Conservation (phyloP, 2,888 invertebrate genomes). For the Euzophera pinguis region DNA sequence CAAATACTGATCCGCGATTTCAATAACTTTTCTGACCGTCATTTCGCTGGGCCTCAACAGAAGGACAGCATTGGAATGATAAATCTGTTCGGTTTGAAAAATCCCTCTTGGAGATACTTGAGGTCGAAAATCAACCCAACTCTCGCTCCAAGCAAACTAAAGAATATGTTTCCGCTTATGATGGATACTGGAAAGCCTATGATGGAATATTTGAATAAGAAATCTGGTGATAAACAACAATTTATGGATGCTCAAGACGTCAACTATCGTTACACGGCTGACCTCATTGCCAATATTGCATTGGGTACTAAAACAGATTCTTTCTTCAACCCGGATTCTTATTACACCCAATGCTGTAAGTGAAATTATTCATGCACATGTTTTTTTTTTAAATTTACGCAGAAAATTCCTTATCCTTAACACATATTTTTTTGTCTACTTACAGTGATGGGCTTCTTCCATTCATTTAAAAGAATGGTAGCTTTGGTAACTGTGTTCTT, state of each 20-base stretch:
- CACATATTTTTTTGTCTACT: not conserved
- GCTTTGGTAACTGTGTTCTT: constrained; percentile 31
- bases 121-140: constrained; percentile 29
- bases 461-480: constrained; percentile 30
- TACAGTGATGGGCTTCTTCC: constrained; percentile 28
- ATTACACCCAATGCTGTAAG: constrained; percentile 27
- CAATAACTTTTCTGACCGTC: constrained; percentile 27
- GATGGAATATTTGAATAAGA: not conserved
- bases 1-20: constrained; percentile 29
- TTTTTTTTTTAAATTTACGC: not conserved
- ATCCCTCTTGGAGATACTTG: constrained; percentile 31
- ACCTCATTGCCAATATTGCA: constrained; percentile 30
- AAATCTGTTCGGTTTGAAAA: constrained; percentile 30
- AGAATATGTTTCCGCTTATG: not conserved
- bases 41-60: constrained; percentile 28
- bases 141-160: constrained; percentile 15
- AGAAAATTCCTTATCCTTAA: too few relatives aligned
- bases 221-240: not conserved
- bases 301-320: constrained; percentile 28
- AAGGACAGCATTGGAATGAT: constrained; percentile 33
- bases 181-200: not conserved
- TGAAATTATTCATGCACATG: not conserved
- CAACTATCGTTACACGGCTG: constrained; percentile 28
- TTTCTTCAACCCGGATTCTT: constrained; percentile 24
- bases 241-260: constrained; percentile 24